phyloP scores from a whole-genome alignment of 2,888 invertebrate species.

The Eurytoma californica region DNA sequence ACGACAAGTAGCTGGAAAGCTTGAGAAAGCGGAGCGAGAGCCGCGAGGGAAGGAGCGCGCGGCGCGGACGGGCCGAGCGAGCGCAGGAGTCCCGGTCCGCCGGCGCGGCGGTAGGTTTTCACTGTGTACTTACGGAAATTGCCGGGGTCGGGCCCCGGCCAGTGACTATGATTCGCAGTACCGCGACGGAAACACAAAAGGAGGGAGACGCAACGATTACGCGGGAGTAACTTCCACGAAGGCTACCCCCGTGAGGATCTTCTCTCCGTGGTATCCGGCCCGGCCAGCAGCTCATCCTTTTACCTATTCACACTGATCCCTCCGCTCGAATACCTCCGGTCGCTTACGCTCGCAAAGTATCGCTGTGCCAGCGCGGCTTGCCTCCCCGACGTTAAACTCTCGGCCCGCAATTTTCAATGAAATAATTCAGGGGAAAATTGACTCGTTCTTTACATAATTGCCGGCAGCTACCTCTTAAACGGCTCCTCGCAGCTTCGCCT shows the following conservation, averaged over 20 bases:
- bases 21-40: too few species aligned
- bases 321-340: too few species aligned
- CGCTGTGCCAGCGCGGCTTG: too few species aligned
- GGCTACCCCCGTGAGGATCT: background rate
- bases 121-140: conserved; percentile 74
- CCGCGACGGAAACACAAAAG: conserved; percentile 59
- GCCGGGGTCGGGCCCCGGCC: conserved; percentile 59
- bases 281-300: background rate
- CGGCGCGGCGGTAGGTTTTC: conserved; percentile 64
- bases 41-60: too few species aligned
- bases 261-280: background rate
- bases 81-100: conserved; percentile 32
- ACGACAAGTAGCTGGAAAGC: too few species aligned
- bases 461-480: too few species aligned
- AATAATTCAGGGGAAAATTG: too few species aligned
- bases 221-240: conserved; percentile 66
- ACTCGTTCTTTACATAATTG: too few species aligned
- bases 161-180: conserved; percentile 70
- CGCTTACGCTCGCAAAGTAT: too few species aligned
- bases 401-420: too few species aligned
- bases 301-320: background rate
- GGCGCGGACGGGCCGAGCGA: conserved; percentile 8
- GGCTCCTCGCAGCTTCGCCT: too few species aligned
- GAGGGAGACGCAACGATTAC: conserved; percentile 64
- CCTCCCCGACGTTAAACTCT: too few species aligned